phyloP scores from a whole-genome alignment of 23 tunicate species.

The Ascidia mentula region DNA sequence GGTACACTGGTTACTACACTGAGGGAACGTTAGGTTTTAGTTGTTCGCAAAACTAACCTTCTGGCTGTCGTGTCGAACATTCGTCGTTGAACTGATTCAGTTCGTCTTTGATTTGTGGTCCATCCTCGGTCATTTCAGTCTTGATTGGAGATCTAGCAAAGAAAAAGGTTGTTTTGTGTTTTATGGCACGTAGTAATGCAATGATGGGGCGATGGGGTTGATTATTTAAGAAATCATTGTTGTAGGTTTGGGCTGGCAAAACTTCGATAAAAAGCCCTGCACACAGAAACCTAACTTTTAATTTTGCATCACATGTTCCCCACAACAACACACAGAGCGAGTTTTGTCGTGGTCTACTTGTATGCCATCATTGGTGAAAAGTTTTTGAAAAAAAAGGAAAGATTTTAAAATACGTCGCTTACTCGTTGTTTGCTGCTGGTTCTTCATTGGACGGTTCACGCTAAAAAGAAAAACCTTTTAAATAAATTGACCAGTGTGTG shows the following conservation, averaged over 20 bases:
- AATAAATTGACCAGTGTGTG: too few species aligned
- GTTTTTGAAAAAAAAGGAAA: too few species aligned
- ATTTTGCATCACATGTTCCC: slow-evolving; percentile 46
- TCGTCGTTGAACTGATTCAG: neutral
- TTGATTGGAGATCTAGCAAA: neutral
- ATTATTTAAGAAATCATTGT: too few species aligned
- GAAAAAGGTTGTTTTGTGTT: neutral
- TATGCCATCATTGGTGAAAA: slow-evolving; percentile 12
- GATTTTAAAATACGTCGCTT: too few species aligned
- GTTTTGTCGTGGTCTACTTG: slow-evolving; percentile 37
- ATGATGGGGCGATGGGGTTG: too few species aligned
- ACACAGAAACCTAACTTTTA: slow-evolving; percentile 29
- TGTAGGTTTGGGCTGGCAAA: slow-evolving; percentile 26
- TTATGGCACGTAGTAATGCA: too few species aligned
- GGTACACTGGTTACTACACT: too few species aligned
- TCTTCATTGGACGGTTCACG: too few species aligned
- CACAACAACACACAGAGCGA: slow-evolving; percentile 13
- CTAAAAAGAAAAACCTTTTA: too few species aligned
- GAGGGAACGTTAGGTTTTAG: too few species aligned
- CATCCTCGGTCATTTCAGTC: neutral
- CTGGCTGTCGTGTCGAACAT: neutral
- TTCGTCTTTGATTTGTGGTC: neutral
- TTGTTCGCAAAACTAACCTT: too few species aligned
- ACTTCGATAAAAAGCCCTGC: neutral
- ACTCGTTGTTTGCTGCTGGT: too few species aligned